phyloP scores from a whole-genome alignment of 2,113 vertebrate genomes.

The Cyanocitta stelleri region DNA sequence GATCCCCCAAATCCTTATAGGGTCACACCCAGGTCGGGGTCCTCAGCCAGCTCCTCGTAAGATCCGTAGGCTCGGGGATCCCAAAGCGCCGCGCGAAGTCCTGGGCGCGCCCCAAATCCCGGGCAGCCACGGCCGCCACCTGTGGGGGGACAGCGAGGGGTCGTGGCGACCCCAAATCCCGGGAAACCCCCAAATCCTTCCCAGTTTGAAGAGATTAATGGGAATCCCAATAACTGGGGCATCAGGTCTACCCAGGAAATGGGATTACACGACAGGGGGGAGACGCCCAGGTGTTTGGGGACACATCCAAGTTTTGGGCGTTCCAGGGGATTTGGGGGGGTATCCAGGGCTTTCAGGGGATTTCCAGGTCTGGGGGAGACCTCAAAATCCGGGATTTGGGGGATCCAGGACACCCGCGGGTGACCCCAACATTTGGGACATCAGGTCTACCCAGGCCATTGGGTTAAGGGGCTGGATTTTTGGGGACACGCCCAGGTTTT shows the following conservation, averaged over 20 bases:
- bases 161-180: neutral
- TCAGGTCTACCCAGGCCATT: neutral
- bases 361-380: neutral
- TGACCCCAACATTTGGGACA: neutral
- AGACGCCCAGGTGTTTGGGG: neutral
- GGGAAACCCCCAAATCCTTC: neutral
- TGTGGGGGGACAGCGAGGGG: neutral
- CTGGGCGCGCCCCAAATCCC: neutral
- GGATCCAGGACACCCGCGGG: neutral
- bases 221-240: fast-evolving
- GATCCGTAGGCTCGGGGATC: neutral
- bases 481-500: neutral
- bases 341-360: neutral
- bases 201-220: fast-evolving
- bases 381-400: neutral
- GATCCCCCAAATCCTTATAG: neutral
- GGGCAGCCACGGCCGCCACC: neutral
- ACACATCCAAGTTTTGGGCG: no score
- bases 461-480: neutral
- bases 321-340: neutral
- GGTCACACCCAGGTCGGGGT: neutral
- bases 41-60: neutral
- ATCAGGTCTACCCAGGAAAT: neutral
- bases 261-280: neutral
- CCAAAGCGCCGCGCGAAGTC: neutral